phyloP scores from a whole-genome alignment of 1,140 invertebrate genomes.

The Pogonomyrmex californicus region DNA sequence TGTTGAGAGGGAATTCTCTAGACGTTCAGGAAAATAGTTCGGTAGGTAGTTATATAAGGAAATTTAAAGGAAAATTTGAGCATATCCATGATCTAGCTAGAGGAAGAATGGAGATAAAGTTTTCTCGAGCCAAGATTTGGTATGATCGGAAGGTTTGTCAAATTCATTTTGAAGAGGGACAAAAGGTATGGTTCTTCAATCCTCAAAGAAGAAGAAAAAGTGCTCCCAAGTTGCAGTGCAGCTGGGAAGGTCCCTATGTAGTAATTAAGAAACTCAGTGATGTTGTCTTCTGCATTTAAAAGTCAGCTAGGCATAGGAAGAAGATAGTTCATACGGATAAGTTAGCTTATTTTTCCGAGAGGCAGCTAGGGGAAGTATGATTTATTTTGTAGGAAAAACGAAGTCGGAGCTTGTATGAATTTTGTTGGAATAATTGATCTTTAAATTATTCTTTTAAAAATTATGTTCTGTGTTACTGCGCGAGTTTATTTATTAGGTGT shows the following conservation, averaged over 20 bases:
- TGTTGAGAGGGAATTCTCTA: no score
- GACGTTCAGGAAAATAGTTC: no score
- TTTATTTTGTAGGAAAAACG: no score
- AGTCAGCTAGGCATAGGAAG: not conserved
- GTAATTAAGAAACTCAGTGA: not conserved
- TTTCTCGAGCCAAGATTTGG: not conserved
- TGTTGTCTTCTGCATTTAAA: not conserved
- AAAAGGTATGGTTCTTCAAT: not conserved
- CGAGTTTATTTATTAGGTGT: no score
- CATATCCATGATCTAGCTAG: no score
- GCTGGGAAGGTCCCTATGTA: not conserved
- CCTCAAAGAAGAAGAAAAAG: not conserved
- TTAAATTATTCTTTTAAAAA: no score
- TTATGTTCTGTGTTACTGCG: no score
- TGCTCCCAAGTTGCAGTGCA: not conserved
- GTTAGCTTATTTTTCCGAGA: not conserved
- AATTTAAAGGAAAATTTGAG: no score
- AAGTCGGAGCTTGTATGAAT: no score
- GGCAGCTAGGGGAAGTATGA: no score
- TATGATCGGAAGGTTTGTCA: not conserved
- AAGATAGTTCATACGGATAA: not conserved
- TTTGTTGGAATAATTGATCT: no score
- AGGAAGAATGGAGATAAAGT: not conserved
- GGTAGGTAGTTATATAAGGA: no score
- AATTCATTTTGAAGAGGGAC: not conserved